Base-by-base conservation (phyloP, 1,140 invertebrate species). In the Drosophila lacteicornis region DNA sequence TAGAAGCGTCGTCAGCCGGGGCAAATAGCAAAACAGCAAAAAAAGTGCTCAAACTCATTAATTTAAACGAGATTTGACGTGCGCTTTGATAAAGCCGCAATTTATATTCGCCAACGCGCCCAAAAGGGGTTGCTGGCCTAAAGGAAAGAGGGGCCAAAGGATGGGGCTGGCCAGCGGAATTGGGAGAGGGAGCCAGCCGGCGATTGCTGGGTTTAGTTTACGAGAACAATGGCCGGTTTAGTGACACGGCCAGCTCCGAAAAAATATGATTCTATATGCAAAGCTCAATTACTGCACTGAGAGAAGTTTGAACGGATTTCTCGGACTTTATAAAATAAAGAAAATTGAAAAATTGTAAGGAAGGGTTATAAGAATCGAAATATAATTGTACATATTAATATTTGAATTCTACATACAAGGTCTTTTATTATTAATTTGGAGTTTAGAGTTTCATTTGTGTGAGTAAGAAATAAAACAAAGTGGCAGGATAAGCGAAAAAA, bases 51-150 rank as follows among this genome's bases (percentile, higher is more conserved):
- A 80, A 92, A 92, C 91, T 92, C 91, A 92, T 92, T 92, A 92
- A 92, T 92, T 92, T 92, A 92, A 92, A 92, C 91, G 91, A 92
- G 88, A 87, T 92, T 92, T 92, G 91, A 90, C 91, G 80, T 84
- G 71, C 78, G 85, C 88, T 81, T 85, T 92, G 91, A 91, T 83
- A 88, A 86, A 92, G 85, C 84, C 79, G 80, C 91, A 92, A 92
- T 92, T 92, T 92, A 92, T 92, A 92, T 92, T 92, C 91, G 79
- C 79, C 61, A 53, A 65, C 75, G 49, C 59, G 68, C 63, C 50
- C 56, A 57, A 42, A 38, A 70, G 57, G 65, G 65, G 38, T 13
- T 55, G 9, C 11, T 60, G 55, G 65, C 3, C 33, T 4, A 12
- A 27, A 50, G 15, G 30, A 27, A 33, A 53, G 15, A 4, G 12